Conservation (phyloP, 2,797 vertebrate species). For the Myotis daubentonii region DNA sequence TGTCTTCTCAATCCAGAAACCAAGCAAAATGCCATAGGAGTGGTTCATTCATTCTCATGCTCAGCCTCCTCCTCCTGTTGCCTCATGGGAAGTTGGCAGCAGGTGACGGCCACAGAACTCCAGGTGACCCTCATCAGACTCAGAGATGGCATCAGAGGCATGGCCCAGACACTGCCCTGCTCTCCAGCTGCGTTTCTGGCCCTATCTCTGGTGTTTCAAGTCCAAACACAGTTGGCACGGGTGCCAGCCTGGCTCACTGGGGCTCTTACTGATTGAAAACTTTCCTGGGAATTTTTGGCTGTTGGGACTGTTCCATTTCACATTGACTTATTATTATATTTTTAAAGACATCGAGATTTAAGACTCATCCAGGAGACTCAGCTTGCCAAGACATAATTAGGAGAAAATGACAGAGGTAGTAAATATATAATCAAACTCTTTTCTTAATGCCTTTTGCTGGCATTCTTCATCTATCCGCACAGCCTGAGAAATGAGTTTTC, state of each 20-base stretch:
- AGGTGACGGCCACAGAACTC: background rate
- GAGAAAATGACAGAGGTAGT: constrained; percentile 77
- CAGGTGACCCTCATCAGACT: background rate
- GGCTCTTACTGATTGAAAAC: background rate
- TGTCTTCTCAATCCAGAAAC: background rate
- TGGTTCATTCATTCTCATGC: fast-evolving
- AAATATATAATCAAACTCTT: constrained; percentile 82
- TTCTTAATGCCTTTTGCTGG: constrained; percentile 75
- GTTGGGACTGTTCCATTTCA: constrained; percentile 57
- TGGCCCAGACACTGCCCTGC: background rate
- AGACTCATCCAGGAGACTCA: constrained; percentile 69
- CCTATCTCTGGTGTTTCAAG: background rate
- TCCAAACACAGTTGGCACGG: background rate
- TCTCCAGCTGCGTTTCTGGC: background rate
- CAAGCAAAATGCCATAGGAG: background rate
- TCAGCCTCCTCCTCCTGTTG: background rate
- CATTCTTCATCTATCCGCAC: constrained; percentile 66
- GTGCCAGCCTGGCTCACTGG: background rate
- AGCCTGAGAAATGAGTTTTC: constrained; percentile 61
- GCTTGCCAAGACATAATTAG: constrained; percentile 80
- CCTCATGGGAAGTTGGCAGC: background rate
- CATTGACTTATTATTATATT: constrained; percentile 71
- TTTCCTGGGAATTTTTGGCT: constrained; percentile 20
- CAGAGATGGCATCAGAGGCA: background rate
- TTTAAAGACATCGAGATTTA: constrained; percentile 73